These are phyloP conservation scores for Chiroxiphia lanceolata DNA, from an alignment of 2,797 vertebrate species.

Conservation along the genomic window DNA sequence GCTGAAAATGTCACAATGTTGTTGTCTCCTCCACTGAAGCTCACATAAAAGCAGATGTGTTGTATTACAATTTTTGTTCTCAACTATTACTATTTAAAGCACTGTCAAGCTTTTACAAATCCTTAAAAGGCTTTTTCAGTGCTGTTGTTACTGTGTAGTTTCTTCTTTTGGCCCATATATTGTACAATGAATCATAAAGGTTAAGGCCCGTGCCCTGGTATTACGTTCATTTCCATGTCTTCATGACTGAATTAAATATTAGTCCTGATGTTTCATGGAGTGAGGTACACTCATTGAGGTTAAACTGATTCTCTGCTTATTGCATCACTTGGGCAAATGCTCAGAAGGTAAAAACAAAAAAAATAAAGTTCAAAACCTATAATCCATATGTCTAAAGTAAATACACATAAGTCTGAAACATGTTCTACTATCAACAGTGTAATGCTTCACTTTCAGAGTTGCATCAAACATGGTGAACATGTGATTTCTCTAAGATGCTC, in stretches of 20 bases:
- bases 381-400: background rate
- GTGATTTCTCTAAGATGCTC: background rate
- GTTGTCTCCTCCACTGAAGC: background rate
- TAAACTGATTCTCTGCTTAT: slow-evolving; percentile 5
- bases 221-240: slow-evolving; percentile 40
- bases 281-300: slow-evolving; percentile 4
- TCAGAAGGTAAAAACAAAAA: background rate
- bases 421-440: background rate
- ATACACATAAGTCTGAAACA: background rate
- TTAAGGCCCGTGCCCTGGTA: slow-evolving; percentile 2
- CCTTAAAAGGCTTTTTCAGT: slow-evolving; percentile 22
- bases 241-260: slow-evolving; percentile 36
- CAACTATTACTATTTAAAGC: slow-evolving; percentile 20
- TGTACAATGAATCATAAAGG: slow-evolving; percentile 41
- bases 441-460: background rate
- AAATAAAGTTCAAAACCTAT: background rate
- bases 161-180: slow-evolving; percentile 23
- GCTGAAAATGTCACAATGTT: background rate
- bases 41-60: background rate
- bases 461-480: background rate
- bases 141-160: slow-evolving; percentile 36
- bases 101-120: slow-evolving; percentile 8
- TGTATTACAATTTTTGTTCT: background rate
- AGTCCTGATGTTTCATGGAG: slow-evolving; percentile 18
- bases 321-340: background rate